phyloP scores from a whole-genome alignment of 2,888 invertebrate species.

The Dione juno region DNA sequence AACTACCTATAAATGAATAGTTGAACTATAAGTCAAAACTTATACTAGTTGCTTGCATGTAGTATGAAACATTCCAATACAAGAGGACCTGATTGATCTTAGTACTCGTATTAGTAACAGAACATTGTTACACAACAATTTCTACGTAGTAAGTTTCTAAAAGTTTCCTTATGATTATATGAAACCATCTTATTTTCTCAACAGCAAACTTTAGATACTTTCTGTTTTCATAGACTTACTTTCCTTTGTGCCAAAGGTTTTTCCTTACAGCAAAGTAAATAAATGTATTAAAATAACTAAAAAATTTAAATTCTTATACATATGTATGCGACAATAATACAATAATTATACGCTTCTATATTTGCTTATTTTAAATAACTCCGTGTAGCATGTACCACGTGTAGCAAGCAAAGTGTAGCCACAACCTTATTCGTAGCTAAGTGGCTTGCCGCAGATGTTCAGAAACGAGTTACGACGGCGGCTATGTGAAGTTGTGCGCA shows the following conservation, averaged over 20 bases:
- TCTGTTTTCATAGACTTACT: background rate
- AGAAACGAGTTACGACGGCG: constrained; percentile 40
- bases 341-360: background rate
- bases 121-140: background rate
- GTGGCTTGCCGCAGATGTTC: constrained; percentile 41
- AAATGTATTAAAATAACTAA: too few relatives aligned
- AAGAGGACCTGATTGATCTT: background rate
- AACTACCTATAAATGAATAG: background rate
- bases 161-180: constrained; percentile 5
- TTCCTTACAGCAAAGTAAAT: too few relatives aligned
- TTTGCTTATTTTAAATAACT: background rate
- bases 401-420: constrained; percentile 8
- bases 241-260: too few relatives aligned
- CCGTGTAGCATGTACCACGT: background rate
- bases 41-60: background rate
- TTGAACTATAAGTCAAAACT: background rate
- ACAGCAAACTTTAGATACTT: background rate
- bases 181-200: constrained; percentile 10
- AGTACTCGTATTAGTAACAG: background rate
- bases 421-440: constrained; percentile 27
- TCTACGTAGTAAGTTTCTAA: background rate
- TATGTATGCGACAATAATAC: background rate
- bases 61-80: background rate
- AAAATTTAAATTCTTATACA: too few relatives aligned
- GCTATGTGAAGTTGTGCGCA: constrained; percentile 35